Evolutionary conservation across 2,113 vertebrate species (phyloP).

Genomic region (Channa argus): DNA sequence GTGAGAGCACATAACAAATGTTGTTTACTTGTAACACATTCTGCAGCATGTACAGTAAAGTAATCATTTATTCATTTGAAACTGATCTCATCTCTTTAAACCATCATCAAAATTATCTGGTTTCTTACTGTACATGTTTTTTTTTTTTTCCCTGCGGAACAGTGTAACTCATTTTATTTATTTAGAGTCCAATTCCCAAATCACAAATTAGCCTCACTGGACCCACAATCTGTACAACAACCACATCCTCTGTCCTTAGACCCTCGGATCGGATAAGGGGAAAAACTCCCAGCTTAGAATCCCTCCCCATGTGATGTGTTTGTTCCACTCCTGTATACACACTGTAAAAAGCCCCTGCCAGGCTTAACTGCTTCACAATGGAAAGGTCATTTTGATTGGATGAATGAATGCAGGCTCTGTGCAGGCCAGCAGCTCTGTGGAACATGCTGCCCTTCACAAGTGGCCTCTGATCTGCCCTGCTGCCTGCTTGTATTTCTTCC

Average conservation of each 20-base stretch:
- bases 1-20: no score
- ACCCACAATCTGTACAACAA: no score
- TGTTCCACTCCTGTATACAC: conserved; percentile 23
- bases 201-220: no score
- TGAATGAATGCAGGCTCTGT: conserved; percentile 54
- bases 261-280: no score
- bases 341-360: conserved; percentile 45
- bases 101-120: not conserved
- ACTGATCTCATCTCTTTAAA: not conserved
- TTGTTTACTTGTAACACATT: no score
- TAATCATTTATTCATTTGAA: not conserved
- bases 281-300: no score
- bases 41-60: no score
- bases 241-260: no score
- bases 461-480: conserved; percentile 14
- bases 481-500: conserved; percentile 24
- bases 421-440: conserved; percentile 4
- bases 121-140: not conserved
- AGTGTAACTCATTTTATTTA: not conserved
- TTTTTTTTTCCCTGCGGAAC: no score
- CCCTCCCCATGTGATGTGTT: conserved; percentile 29
- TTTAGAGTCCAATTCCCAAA: no score
- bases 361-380: conserved; percentile 40
- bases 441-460: conserved; percentile 4
- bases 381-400: conserved; percentile 41